phyloP scores from a whole-genome alignment of 2,797 vertebrate genomes.

The Stomatorhinus walkeri region DNA sequence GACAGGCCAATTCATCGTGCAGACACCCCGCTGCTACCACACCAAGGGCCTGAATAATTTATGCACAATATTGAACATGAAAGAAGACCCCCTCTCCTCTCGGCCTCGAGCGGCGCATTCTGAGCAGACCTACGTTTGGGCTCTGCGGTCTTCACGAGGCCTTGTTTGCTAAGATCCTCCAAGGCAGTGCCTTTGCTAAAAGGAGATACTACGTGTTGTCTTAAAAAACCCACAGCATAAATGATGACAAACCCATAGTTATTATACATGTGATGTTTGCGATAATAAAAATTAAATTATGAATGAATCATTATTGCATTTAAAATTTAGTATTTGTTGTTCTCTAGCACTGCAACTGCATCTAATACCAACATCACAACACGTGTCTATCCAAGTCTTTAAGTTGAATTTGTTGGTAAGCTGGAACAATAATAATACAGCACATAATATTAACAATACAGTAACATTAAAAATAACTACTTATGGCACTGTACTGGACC shows the following conservation, averaged over 20 bases:
- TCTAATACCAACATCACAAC: neutral
- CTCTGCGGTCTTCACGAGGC: slow-evolving; percentile 3
- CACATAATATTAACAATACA: neutral
- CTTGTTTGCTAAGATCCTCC: neutral
- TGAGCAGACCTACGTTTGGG: neutral
- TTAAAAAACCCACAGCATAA: neutral
- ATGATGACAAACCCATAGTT: neutral
- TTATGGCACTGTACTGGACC: neutral
- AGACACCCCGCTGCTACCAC: slow-evolving; percentile 59
- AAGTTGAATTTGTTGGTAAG: neutral
- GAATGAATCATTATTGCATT: neutral
- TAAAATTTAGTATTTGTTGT: neutral
- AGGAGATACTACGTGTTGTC: neutral
- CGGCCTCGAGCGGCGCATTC: neutral
- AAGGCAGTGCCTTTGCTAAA: neutral
- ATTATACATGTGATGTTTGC: neutral
- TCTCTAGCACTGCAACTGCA: neutral
- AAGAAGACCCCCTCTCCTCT: slow-evolving; percentile 55
- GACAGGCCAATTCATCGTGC: slow-evolving; percentile 72
- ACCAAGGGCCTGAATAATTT: slow-evolving; percentile 69
- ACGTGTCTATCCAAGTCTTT: neutral
- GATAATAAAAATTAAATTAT: neutral
- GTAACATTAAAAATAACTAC: neutral
- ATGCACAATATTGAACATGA: slow-evolving; percentile 75
- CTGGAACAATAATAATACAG: neutral